These are phyloP conservation scores for Lophius piscatorius DNA, from an alignment of 2,113 vertebrate species.

Conservation along the genomic window DNA sequence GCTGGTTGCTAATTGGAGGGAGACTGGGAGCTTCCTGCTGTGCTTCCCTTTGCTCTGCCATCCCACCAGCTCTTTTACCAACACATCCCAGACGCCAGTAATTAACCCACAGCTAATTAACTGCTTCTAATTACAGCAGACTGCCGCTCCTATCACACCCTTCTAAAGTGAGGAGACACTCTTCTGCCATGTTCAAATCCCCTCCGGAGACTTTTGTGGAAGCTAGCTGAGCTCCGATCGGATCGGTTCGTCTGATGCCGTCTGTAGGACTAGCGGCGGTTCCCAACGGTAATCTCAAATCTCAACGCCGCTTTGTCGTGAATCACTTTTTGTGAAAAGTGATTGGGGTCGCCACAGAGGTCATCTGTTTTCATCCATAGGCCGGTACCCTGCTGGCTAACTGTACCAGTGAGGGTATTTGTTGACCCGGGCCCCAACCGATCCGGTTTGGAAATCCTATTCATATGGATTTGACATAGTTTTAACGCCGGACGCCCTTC, in stretches of 20 bases:
- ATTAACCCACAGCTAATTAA: slow-evolving; percentile 99
- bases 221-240: slow-evolving; percentile 42
- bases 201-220: slow-evolving; percentile 53
- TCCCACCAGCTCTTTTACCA: slow-evolving; percentile 76
- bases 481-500: no score
- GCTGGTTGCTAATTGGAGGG: slow-evolving; percentile 82
- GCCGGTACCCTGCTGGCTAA: no score
- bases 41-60: slow-evolving; percentile 77
- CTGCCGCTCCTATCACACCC: slow-evolving; percentile 90
- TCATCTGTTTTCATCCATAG: no score
- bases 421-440: no score
- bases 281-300: no score
- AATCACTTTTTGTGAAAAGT: slow-evolving; percentile 58
- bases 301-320: slow-evolving; percentile 28
- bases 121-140: slow-evolving; percentile 97
- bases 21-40: slow-evolving; percentile 84
- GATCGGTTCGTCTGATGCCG: slow-evolving; percentile 39
- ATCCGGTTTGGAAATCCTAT: no score
- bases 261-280: slow-evolving; percentile 17
- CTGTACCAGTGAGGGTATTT: no score
- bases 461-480: no score
- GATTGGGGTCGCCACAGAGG: no score
- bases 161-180: slow-evolving; percentile 82
- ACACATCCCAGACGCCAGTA: slow-evolving; percentile 85
- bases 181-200: slow-evolving; percentile 49